Base-by-base conservation (phyloP, 2,797 vertebrate species). In the Mus spretus region DNA sequence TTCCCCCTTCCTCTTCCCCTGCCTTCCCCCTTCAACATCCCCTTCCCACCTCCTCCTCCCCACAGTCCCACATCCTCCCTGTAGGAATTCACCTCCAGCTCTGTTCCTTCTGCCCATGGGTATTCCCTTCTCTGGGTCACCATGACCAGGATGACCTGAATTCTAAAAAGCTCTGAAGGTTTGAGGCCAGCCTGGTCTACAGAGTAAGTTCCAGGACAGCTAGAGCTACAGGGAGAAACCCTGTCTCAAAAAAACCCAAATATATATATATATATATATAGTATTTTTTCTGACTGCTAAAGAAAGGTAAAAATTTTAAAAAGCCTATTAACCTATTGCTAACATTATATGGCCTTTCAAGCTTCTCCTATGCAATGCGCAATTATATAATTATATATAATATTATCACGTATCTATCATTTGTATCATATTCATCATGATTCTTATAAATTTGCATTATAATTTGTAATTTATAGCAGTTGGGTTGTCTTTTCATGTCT, bases 301-400 rank as follows among this genome's bases (percentile, higher is more conserved):
- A 93, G 72, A 70, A 94, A 72, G 34, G 9, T 65, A 95, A 89
- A 87, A 89, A 7, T 47, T 95, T 81, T 61, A 95, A 44, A 93
- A 75, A 61, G 20, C 34, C 31, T 77, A 87, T 17, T 22, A n/a
- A 59, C 22, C 77, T 67, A 77, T 15, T 75, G 31, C 84, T 65
- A 44, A 81, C n/a, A 77, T 65, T 77, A 2, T 72, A 31, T 19
- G 92, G 65, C 44, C 22, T 80, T 75, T 22, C 17, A 83, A 80
- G 26, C 37, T 40, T 92, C 59, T 87, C 59, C 34, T 22, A 15
- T 34, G 9, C 19, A 91, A 91, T 53, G 14, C 22, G 9, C 12
- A 74, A 77, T 12, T 17, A 26, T 47, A 31, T 10, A 17, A 37
- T 53, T 40, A 40, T 74, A 26, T n/a, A n/a, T 47, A 4, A 19